These are phyloP conservation scores for Colletes latitarsis DNA, from an alignment of 1,140 invertebrate species.

Conservation along the genomic window DNA sequence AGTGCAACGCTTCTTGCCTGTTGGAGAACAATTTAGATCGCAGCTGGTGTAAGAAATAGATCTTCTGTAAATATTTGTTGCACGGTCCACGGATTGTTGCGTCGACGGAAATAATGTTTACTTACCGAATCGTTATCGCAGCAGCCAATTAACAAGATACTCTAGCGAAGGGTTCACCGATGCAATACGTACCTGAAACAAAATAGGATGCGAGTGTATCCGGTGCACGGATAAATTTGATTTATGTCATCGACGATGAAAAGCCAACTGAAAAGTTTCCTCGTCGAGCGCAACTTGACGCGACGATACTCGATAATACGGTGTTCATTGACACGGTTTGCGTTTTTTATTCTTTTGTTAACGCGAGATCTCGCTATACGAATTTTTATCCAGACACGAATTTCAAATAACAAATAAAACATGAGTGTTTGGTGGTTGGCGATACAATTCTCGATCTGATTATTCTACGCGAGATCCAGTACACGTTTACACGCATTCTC, in stretches of 20 bases:
- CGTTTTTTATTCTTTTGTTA: background rate
- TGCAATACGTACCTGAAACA: slow-evolving; percentile 56
- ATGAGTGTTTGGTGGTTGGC: too few relatives aligned
- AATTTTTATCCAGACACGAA: background rate
- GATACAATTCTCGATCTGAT: too few relatives aligned
- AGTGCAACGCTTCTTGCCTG: too few relatives aligned
- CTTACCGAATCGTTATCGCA: slow-evolving; percentile 48
- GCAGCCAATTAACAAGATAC: slow-evolving; percentile 47
- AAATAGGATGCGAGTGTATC: slow-evolving; percentile 8
- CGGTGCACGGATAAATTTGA: background rate
- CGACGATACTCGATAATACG: background rate
- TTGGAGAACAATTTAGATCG: background rate
- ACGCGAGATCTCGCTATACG: background rate
- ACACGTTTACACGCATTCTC: too few relatives aligned
- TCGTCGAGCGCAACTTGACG: background rate
- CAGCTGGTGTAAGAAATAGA: background rate
- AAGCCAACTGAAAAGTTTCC: background rate
- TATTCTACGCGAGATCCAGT: too few relatives aligned
- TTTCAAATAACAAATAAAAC: too few relatives aligned
- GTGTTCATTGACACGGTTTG: slow-evolving; percentile 10
- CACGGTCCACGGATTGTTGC: slow-evolving; percentile 8
- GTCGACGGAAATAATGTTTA: slow-evolving; percentile 33
- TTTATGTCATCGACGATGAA: slow-evolving; percentile 18
- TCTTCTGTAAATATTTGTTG: background rate
- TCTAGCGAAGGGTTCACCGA: slow-evolving; percentile 19